These are phyloP conservation scores for Dendrocincla fuliginosa DNA, from an alignment of 2,797 vertebrate genomes.

Conservation along the genomic window DNA sequence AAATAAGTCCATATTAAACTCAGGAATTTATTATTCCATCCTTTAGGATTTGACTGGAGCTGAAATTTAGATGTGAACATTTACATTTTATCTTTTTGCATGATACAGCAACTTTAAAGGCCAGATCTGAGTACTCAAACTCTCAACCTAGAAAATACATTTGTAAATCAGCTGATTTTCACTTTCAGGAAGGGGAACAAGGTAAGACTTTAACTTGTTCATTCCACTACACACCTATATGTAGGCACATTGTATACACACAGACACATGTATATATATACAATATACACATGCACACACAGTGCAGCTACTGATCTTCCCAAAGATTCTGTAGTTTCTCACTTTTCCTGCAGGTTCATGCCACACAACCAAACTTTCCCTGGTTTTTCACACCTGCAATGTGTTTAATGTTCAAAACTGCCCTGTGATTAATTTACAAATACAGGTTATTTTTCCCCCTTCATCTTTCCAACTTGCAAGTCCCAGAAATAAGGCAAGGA, in stretches of 20 bases:
- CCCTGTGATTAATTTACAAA: neutral
- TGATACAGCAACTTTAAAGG: neutral
- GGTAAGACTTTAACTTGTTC: neutral
- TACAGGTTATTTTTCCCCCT: neutral
- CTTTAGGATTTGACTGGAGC: neutral
- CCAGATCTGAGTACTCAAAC: neutral
- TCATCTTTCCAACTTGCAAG: neutral
- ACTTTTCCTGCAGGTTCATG: constrained; percentile 83
- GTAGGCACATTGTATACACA: neutral
- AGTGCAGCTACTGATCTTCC: constrained; percentile 79
- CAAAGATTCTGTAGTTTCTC: constrained; percentile 91
- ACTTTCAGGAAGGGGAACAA: neutral
- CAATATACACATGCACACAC: neutral
- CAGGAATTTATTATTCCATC: neutral
- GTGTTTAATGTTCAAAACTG: accelerated
- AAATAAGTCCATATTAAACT: neutral
- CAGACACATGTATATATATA: neutral
- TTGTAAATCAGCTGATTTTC: neutral
- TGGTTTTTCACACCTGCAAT: neutral
- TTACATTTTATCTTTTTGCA: neutral
- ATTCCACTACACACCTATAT: neutral
- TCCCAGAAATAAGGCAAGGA: neutral
- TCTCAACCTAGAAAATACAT: neutral
- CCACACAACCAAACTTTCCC: constrained; percentile 87
- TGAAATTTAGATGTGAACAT: neutral